Base-by-base conservation (phyloP, 1,140 invertebrate genomes). In the Leucophenga varia region DNA sequence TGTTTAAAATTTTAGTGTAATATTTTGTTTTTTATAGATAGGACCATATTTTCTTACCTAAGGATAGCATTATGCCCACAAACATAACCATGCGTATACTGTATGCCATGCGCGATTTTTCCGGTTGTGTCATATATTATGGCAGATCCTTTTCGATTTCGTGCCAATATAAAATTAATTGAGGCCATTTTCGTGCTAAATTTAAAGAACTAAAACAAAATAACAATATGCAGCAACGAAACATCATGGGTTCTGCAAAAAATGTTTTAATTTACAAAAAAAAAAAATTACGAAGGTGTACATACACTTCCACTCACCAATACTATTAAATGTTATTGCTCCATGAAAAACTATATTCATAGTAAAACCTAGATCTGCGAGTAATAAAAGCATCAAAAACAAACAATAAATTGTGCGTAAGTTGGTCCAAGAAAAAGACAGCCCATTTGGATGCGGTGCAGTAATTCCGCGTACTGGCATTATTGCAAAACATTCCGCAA, bases 401-500 rank as follows among this genome's bases (percentile, higher is more conserved):
- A 72, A 19, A 35, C 52, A 46, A 39, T 57, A 68, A 10, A 47
- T 48, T 12, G 63, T 71, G 14, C 72, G 63, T 16, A 61, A 30
- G 40, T 65, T 51, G 7, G 43, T 39, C 70, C 70, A 75, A 14
- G 61, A 59, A 30, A 70, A 76, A 37, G 49, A 63, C 6, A 76
- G 47, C 20, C 59, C 48, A 1, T 45, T 49, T 1, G 64, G 59
- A 55, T 65, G 53, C 18, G 59, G 43, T 1, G 31, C 32, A 0
- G 64, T 63, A 1, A 75, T 51, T 0, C 73, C 73, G 5, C 45
- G 39, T 0, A 76, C 63, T 2, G 75, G 75, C 72, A 76, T 74
- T 47, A 76, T 56, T 20, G 71, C 74, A 31, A 76, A 76, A 13
- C 53, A 61, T 37, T 76, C 56, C 2, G 72, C 74, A 9, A 72